Conservation (phyloP, 2,113 vertebrate genomes). For the Cochlearius cochlearius region DNA sequence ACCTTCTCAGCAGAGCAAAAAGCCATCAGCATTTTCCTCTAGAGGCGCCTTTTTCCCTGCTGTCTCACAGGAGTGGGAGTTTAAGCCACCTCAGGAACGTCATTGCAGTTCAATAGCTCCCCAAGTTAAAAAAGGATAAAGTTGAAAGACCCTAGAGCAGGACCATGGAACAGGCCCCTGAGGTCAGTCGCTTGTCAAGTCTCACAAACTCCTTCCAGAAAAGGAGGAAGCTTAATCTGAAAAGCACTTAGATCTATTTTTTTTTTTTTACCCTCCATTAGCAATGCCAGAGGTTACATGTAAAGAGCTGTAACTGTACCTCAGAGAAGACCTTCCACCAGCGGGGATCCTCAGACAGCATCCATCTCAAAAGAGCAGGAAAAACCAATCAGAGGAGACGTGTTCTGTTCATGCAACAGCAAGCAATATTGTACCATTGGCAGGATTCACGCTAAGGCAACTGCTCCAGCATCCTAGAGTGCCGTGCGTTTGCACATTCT, state of each 20-base stretch:
- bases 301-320: neutral
- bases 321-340: constrained; percentile 13
- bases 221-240: neutral
- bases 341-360: neutral
- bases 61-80: neutral
- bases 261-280: neutral
- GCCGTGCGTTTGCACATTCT: neutral
- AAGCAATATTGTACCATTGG: constrained; percentile 59
- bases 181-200: neutral
- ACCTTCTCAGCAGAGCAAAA: neutral
- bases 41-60: neutral
- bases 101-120: neutral
- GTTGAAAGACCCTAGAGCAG: neutral
- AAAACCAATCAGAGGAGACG: constrained; percentile 62
- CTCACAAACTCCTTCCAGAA: neutral
- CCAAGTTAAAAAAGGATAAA: neutral
- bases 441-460: constrained; percentile 42
- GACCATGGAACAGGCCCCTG: neutral
- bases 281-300: neutral
- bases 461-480: neutral
- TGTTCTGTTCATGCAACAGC: constrained; percentile 68
- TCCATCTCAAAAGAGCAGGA: constrained; percentile 47
- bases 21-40: neutral
- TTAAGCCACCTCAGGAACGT: neutral
- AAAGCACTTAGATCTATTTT: neutral